These are phyloP conservation scores for Spondyliosoma cantharus DNA, from an alignment of 2,797 vertebrate species.

Conservation along the genomic window DNA sequence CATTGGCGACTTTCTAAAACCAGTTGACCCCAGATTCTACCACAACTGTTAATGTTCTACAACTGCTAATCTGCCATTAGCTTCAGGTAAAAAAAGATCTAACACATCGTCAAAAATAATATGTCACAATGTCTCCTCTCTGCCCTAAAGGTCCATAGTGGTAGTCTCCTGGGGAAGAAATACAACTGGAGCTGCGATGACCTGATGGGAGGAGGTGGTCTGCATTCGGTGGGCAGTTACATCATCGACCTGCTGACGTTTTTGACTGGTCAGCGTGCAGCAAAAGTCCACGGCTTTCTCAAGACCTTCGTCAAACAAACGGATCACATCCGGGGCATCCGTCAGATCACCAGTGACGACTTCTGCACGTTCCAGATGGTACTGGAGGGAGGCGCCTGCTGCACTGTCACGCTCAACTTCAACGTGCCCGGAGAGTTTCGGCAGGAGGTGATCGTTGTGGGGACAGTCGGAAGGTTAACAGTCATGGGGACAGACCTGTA, in stretches of 20 bases:
- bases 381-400: slow-evolving; percentile 94
- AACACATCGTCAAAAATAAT: too few species aligned
- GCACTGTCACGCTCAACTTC: slow-evolving; percentile 97
- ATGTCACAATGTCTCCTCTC: background rate
- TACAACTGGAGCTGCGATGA: slow-evolving; percentile 99
- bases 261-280: slow-evolving; percentile 92
- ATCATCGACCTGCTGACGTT: slow-evolving; percentile 98
- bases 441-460: slow-evolving; percentile 95
- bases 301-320: slow-evolving; percentile 99
- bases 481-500: slow-evolving; percentile 93
- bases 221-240: slow-evolving; percentile 98
- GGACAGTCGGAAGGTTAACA: slow-evolving; percentile 89
- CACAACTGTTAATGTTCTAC: background rate
- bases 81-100: background rate
- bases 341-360: slow-evolving; percentile 99
- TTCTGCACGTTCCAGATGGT: slow-evolving; percentile 99
- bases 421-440: slow-evolving; percentile 96
- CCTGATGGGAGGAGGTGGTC: slow-evolving; percentile 96
- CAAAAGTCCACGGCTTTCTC: slow-evolving; percentile 95
- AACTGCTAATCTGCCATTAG: too few species aligned
- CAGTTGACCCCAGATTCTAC: background rate
- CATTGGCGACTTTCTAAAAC: background rate
- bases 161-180: slow-evolving; percentile 96
- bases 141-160: slow-evolving; percentile 88
- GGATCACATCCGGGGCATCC: slow-evolving; percentile 95